phyloP scores from a whole-genome alignment of 2,797 vertebrate species.

The Pseudochaenichthys georgianus region DNA sequence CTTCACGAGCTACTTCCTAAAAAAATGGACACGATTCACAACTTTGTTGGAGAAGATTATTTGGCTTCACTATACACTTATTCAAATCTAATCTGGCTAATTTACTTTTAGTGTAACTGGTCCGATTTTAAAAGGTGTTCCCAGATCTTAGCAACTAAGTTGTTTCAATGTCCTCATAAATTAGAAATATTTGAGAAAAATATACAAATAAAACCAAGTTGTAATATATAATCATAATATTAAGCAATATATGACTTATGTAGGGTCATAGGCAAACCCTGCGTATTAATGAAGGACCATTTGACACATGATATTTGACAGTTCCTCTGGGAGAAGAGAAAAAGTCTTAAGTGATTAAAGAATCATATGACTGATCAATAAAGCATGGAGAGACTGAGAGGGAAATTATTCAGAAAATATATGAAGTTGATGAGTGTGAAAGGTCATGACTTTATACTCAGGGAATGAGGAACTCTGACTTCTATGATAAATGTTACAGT shows the following conservation, averaged over 20 bases:
- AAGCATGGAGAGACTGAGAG: conserved; percentile 40
- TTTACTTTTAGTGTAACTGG: background rate
- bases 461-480: conserved; percentile 40
- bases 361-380: conserved; percentile 70
- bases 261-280: background rate
- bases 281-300: background rate
- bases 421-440: conserved; percentile 12
- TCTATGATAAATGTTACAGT: conserved; percentile 27
- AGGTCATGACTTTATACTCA: conserved; percentile 43
- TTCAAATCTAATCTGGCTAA: background rate
- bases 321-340: conserved; percentile 31
- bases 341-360: conserved; percentile 56
- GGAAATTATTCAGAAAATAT: conserved; percentile 25
- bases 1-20: no score
- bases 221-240: background rate
- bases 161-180: background rate
- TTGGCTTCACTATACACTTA: no score
- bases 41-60: no score
- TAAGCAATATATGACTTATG: background rate
- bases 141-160: background rate
- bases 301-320: conserved; percentile 8
- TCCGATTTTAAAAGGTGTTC: background rate
- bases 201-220: background rate
- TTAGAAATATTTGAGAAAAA: background rate
- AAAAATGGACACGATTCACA: no score